Percentiles rank a stretch among this genome's conserved stretches.
Conservation (phyloP, 2,113 vertebrate species). For the Cathartes aura region DNA sequence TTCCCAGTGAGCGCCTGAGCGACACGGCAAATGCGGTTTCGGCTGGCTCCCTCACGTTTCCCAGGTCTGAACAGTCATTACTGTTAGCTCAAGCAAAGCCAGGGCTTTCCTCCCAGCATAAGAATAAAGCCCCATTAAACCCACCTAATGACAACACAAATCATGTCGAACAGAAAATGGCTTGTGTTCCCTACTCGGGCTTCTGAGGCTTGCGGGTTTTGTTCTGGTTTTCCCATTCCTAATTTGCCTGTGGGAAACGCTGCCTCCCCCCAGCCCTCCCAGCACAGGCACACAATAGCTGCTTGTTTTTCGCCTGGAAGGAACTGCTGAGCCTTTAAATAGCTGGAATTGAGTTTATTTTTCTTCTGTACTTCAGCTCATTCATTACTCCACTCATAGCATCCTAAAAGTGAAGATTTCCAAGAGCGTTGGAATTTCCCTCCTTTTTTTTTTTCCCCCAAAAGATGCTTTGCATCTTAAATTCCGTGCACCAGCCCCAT, state of each 20-base stretch:
- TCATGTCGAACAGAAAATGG: slow-evolving; percentile 6
- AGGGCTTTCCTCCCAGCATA: background rate
- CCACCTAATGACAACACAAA: slow-evolving; percentile 38
- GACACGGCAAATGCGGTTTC: rapidly evolving
- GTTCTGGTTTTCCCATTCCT: slow-evolving; percentile 44
- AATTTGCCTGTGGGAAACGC: slow-evolving; percentile 36
- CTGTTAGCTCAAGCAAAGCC: background rate
- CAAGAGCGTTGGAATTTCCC: background rate
- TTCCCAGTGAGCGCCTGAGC: background rate
- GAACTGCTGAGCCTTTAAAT: slow-evolving; percentile 30
- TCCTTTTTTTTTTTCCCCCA: background rate
- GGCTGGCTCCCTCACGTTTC: background rate
- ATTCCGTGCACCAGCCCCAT: background rate
- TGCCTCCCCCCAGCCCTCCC: background rate
- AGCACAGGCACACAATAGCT: background rate
- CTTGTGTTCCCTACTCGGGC: background rate
- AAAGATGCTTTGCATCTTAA: background rate
- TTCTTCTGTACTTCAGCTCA: background rate
- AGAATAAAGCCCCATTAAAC: slow-evolving; percentile 18
- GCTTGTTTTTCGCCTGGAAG: slow-evolving; percentile 28
- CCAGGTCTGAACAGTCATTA: background rate
- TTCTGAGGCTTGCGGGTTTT: background rate
- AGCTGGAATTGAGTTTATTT: slow-evolving; percentile 26
- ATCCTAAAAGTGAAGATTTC: background rate
- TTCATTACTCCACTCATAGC: background rate